phyloP scores from a whole-genome alignment of 2,888 invertebrate genomes.

The Melinopterus prodromus region DNA sequence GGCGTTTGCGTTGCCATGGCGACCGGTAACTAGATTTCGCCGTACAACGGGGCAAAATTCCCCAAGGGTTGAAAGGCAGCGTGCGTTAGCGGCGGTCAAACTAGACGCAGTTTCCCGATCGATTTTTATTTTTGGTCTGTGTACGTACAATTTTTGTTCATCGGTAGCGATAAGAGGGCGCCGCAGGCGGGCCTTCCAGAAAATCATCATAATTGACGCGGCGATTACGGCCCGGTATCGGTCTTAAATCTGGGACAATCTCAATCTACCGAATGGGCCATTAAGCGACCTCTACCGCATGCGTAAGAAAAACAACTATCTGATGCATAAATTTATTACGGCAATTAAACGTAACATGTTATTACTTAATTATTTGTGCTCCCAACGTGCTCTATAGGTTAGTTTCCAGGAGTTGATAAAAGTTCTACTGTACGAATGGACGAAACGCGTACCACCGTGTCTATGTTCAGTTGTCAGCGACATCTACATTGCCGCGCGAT shows the following conservation, averaged over 20 bases:
- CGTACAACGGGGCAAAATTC: conserved; percentile 17
- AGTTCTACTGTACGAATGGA: not conserved
- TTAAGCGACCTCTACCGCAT: not conserved
- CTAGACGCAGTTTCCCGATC: conserved; percentile 14
- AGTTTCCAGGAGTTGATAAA: not conserved
- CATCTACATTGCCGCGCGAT: not conserved
- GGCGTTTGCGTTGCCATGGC: conserved; percentile 49
- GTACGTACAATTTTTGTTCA: not conserved
- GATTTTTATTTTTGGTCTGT: conserved; percentile 7
- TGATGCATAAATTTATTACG: conserved; percentile 4
- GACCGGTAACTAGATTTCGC: conserved; percentile 44
- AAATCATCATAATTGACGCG: not conserved
- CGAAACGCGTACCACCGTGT: not conserved
- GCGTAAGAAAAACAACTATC: conserved; percentile 4
- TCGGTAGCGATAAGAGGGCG: too few relatives aligned
- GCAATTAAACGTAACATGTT: not conserved
- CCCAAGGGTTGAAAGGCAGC: conserved; percentile 9
- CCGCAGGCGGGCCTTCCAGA: not conserved
- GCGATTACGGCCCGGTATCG: not conserved
- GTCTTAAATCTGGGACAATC: conserved; percentile 4
- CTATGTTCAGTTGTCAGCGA: not conserved
- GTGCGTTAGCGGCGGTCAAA: conserved; percentile 8
- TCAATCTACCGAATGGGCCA: conserved; percentile 4
- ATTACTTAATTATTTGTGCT: not conserved
- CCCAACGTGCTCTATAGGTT: too few relatives aligned